Conservation (phyloP, 2,113 vertebrate genomes). For the Ploceus nigricollis region DNA sequence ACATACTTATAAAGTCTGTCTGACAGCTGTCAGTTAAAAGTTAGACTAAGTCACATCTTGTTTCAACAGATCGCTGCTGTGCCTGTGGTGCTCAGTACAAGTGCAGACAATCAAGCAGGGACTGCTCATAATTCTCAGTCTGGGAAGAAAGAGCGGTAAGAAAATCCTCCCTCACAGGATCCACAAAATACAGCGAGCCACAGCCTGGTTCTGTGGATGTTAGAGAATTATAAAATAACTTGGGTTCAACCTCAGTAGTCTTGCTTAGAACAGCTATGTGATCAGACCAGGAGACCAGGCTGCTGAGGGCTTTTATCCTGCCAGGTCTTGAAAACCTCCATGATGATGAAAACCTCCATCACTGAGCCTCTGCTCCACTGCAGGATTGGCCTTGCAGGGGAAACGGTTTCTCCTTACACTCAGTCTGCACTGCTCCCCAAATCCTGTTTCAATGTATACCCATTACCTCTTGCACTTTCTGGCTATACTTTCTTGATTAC, state of each 20-base stretch:
- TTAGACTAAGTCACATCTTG: neutral
- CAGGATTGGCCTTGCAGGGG: neutral
- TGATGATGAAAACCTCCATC: neutral
- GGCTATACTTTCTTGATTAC: neutral
- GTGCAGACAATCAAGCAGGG: neutral
- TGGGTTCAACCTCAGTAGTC: neutral
- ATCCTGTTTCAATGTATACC: neutral
- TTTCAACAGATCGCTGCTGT: neutral
- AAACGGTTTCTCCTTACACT: neutral
- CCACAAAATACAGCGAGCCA: neutral
- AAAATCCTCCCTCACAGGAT: neutral
- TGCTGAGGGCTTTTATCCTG: neutral
- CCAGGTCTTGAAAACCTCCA: neutral
- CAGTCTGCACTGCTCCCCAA: neutral
- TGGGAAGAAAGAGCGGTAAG: neutral
- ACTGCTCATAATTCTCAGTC: neutral
- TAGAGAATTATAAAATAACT: neutral
- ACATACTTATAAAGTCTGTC: neutral
- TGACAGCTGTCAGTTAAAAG: neutral
- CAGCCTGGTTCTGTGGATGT: neutral
- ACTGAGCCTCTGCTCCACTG: neutral
- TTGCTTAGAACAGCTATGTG: neutral
- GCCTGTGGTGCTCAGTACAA: neutral
- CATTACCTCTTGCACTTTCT: neutral
- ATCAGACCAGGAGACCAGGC: neutral